Conservation (phyloP, 2,888 invertebrate species). For the Beris morrisii region DNA sequence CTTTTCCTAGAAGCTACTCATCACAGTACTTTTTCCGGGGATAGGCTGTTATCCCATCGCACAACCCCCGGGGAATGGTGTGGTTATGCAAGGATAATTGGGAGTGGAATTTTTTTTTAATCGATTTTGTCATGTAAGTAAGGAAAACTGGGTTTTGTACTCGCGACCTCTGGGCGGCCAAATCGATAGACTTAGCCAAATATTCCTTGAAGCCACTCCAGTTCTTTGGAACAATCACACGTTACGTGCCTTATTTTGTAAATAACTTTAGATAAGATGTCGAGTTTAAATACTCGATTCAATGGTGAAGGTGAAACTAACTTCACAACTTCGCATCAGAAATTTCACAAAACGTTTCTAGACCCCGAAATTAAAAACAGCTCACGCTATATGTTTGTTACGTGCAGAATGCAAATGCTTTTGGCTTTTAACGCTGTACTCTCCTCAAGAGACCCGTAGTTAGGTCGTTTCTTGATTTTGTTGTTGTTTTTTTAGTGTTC, state of each 20-base stretch:
- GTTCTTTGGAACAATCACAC: too few relatives aligned
- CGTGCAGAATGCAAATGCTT: slow-evolving; percentile 29
- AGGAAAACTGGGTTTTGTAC: too few relatives aligned
- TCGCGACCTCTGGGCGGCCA: too few relatives aligned
- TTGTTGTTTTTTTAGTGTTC: slow-evolving; percentile 9
- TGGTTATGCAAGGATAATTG: not conserved
- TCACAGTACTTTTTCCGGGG: not conserved
- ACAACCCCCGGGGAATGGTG: not conserved
- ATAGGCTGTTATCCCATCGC: not conserved
- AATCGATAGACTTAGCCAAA: too few relatives aligned
- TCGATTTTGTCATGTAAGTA: not conserved
- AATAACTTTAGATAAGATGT: too few relatives aligned
- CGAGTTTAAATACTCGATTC: too few relatives aligned
- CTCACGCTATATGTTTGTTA: not conserved
- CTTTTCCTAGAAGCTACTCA: slow-evolving; percentile 8
- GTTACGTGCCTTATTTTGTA: too few relatives aligned
- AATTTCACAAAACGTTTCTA: too few relatives aligned
- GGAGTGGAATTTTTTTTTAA: not conserved
- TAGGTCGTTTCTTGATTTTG: slow-evolving; percentile 16
- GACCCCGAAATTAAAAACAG: too few relatives aligned
- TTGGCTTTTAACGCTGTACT: slow-evolving; percentile 12
- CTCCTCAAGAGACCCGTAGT: slow-evolving; percentile 3
- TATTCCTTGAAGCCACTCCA: too few relatives aligned
- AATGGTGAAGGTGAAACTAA: too few relatives aligned
- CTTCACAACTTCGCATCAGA: too few relatives aligned